Conservation (phyloP, 2,797 vertebrate species). For the Naso thynnoides region DNA sequence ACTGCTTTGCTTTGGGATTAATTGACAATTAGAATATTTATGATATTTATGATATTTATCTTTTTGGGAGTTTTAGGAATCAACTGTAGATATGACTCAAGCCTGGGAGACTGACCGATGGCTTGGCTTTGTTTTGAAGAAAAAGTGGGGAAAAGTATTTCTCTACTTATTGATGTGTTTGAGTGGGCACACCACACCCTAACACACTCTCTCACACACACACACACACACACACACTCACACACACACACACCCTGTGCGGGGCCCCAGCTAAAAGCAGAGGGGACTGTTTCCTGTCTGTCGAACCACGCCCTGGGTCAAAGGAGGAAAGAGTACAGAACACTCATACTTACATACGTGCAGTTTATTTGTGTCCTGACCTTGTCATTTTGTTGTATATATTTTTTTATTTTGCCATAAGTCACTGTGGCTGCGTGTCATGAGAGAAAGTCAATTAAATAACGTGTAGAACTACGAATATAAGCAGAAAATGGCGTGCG, state of each 20-base stretch:
- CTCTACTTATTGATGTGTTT: constrained; percentile 61
- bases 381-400: constrained; percentile 20
- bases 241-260: constrained; percentile 49
- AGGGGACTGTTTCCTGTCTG: constrained; percentile 80
- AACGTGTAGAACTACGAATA: not conserved
- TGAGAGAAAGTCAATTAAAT: constrained; percentile 2
- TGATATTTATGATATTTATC: no score
- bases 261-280: constrained; percentile 80
- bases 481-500: not conserved
- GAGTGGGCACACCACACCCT: constrained; percentile 54
- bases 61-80: not conserved
- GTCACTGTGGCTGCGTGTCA: not conserved
- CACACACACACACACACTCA: constrained; percentile 23
- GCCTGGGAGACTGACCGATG: constrained; percentile 12
- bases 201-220: constrained; percentile 26
- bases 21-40: constrained; percentile 16
- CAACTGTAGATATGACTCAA: constrained; percentile 42
- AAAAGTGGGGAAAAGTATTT: constrained; percentile 44
- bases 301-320: constrained; percentile 71
- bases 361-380: constrained; percentile 55
- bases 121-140: constrained; percentile 32
- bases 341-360: constrained; percentile 54
- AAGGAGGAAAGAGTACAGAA: constrained; percentile 56
- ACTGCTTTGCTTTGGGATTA: not conserved
- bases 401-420: constrained; percentile 34